A percentile compares a stretch with the other conserved stretches of the same genome.
Conservation (phyloP, 1,140 invertebrate genomes). For the Drosophila setifemur region DNA sequence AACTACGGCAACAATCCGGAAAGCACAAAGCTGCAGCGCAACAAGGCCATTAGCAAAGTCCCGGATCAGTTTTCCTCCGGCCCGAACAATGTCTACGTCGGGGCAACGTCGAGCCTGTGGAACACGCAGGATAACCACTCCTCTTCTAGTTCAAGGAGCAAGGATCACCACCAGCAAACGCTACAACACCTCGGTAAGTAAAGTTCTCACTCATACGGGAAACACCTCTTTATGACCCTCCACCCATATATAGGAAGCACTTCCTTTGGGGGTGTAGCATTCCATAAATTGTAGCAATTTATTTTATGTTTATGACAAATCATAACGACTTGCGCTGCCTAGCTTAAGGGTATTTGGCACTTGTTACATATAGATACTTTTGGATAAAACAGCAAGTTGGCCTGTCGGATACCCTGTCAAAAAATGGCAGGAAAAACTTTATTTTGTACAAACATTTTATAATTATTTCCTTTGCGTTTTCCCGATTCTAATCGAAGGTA, state of each 20-base stretch:
- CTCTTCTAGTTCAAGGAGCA: conserved; percentile 39
- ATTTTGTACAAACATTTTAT: too few relatives aligned
- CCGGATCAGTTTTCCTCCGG: conserved; percentile 50
- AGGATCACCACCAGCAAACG: conserved; percentile 56
- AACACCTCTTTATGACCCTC: conserved; percentile 15
- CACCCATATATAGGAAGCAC: conserved; percentile 17
- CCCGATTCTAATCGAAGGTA: too few relatives aligned
- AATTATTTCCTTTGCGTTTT: too few relatives aligned
- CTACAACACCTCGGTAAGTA: conserved; percentile 64
- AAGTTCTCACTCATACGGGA: neutral
- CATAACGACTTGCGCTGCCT: conserved; percentile 76
- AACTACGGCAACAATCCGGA: conserved; percentile 37
- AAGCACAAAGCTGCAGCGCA: conserved; percentile 67
- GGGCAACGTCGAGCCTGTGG: conserved; percentile 75
- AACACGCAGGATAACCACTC: conserved; percentile 71
- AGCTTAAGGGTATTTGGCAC: conserved; percentile 74
- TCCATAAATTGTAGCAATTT: conserved; percentile 80
- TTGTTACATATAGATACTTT: conserved; percentile 76
- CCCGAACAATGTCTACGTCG: conserved; percentile 70
- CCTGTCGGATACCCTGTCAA: neutral
- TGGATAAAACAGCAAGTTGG: conserved; percentile 11
- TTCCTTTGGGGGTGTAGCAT: conserved; percentile 38
- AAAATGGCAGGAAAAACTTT: neutral
- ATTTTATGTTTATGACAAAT: conserved; percentile 82
- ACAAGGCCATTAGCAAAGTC: conserved; percentile 50